These are phyloP conservation scores for Eupsittula cactorum DNA, from an alignment of 2,113 vertebrate species.

Conservation along the genomic window DNA sequence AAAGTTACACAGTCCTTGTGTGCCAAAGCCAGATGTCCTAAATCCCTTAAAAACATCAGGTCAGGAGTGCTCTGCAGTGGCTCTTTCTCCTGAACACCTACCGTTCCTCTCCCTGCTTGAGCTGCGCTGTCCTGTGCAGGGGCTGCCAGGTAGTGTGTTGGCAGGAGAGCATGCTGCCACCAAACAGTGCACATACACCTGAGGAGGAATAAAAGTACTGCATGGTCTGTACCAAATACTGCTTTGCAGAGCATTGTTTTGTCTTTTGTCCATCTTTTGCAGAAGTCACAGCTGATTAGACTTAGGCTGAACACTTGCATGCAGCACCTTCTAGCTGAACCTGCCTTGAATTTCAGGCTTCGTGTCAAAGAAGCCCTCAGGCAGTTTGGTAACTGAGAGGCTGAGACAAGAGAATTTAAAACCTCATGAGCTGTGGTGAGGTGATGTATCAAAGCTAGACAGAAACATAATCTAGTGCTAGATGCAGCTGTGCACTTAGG, in stretches of 20 bases:
- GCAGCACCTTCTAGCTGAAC: not conserved
- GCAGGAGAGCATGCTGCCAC: not conserved
- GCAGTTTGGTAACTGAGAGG: slow-evolving; percentile 40
- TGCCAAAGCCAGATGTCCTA: not conserved
- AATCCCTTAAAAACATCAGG: not conserved
- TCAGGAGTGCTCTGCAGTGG: not conserved
- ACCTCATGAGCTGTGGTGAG: not conserved
- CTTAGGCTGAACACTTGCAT: not conserved
- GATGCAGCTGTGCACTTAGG: slow-evolving; percentile 4
- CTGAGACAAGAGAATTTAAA: slow-evolving; percentile 25
- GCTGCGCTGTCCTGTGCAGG: not conserved
- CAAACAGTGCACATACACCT: slow-evolving; percentile 19
- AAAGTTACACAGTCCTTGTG: not conserved
- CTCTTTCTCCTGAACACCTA: not conserved
- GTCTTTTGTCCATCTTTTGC: not conserved
- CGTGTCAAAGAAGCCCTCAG: slow-evolving; percentile 11
- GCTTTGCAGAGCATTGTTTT: not conserved
- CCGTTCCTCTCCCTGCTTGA: not conserved
- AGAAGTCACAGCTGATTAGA: not conserved
- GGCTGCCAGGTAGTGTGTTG: not conserved
- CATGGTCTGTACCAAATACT: not conserved
- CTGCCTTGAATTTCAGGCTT: slow-evolving; percentile 17
- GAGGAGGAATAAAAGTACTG: not conserved
- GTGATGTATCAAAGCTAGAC: slow-evolving; percentile 1
- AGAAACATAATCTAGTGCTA: slow-evolving; percentile 51